Base-by-base conservation (phyloP, 2,888 invertebrate genomes). In the Furcula furcula region DNA sequence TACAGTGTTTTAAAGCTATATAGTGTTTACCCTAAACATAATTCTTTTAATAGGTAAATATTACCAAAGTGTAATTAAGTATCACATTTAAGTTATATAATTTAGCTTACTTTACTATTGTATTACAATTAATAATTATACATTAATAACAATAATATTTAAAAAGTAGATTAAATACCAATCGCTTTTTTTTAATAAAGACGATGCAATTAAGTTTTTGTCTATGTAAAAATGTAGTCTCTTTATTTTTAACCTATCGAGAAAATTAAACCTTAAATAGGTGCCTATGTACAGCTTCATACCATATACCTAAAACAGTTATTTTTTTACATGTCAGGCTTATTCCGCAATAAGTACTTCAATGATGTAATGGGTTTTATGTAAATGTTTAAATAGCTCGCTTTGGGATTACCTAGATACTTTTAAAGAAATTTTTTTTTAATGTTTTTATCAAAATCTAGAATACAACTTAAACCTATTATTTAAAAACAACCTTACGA, bases 51-150 rank as follows among this genome's bases (percentile, higher is more conserved):
- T 85, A 86, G 85, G 73, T 86, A 73, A 78, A 76, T 80, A 85
- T 84, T 84, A 87, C 87, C 87, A 87, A 87, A 87, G 87, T 85
- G 81, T 87, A 85, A 78, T 78, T 86, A 83, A 76, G 84, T 65
- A 76, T 79, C 76, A 77, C 71, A 71, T 71, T 67, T 79, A n/a
- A 84, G 80, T 68, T 60, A 51, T 45, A 53, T 57, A 56, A n/a
- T 47, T 10, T 39, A 52, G 57, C 57, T 51, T 55, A 62, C 38
- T 44, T 52, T 57, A 47, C n/a, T n/a, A n/a, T n/a, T 54, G 49
- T 51, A 53, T 55, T 42, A 55, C 38, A 47, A 49, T 51, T 42
- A 54, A 48, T 50, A 33, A 43, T 33, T 34, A 54, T 58, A 53
- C 54, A 51, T 57, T 46, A 46, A 33, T 34, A 38, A 49, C 3